Evolutionary conservation across 2,113 vertebrate genomes (phyloP), one percentile per base, ranked within the genome.

Genomic region (Vulpes lagopus): DNA sequence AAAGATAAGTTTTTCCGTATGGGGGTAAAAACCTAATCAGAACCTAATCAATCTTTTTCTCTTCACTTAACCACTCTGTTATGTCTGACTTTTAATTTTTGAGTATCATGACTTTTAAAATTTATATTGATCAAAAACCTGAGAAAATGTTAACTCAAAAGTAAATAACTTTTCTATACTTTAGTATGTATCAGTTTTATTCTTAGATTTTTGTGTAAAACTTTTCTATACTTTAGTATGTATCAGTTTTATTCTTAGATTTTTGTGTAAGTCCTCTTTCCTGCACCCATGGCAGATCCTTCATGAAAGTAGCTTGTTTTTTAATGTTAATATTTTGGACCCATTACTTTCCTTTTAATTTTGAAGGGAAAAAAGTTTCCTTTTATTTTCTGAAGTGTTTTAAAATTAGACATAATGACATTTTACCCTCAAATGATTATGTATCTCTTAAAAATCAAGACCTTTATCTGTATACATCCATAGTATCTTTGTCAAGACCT

Each of bases 361-460:
- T 87, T 16, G 82, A n/a, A 32, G 57, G 35, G 7, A 10, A 86
- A 67, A 19, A 17, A 7, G 88, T 65, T 83, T n/a, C 11, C 2
- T 65, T 91, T 95, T 86, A 53, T 62, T 71, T 96, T 93, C 17
- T 73, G 17, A 80, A 89, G 32, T 95, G 73, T 83, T 93, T 94
- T 92, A 64, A 49, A 92, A 81, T 67, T 30, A 91, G 30, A 22
- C 27, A 22, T 64, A 62, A 73, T 69, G 90, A 71, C 4, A 10
- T 93, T 87, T 93, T 14, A 82, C 49, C 19, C 55, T 12, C 80
- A 69, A 92, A 84, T 90, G 17, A 49, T 6, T 78, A 49, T 78
- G 17, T 93, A 62, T 69, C 73, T 93, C 59, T 93, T 30, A 76
- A 78, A 67, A 62, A 38, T 79, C 65, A 88, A 32, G 22, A 51